Evolutionary conservation across 2,888 invertebrate genomes (phyloP).

Genomic region (Drosophila histrio): DNA sequence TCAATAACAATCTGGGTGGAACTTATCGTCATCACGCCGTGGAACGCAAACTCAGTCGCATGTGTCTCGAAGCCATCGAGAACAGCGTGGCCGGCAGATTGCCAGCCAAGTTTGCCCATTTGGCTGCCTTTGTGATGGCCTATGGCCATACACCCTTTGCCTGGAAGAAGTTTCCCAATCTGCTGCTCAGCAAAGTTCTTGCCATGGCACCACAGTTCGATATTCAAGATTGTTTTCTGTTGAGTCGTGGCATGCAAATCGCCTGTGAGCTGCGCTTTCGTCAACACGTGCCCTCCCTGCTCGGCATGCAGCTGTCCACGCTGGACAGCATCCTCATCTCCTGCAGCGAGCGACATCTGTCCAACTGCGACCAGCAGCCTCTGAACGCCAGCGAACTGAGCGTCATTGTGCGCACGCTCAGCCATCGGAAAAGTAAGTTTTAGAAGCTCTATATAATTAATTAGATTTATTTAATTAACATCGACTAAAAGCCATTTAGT

Average conservation of each 20-base stretch:
- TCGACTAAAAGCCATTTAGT: too few species aligned
- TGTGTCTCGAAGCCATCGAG: constrained; percentile 82
- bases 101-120: constrained; percentile 83
- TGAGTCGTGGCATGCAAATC: constrained; percentile 85
- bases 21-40: constrained; percentile 85
- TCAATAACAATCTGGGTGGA: constrained; percentile 85
- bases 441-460: too few species aligned
- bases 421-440: constrained; percentile 78
- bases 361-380: constrained; percentile 48
- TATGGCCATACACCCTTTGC: constrained; percentile 83
- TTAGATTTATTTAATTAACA: too few species aligned
- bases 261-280: constrained; percentile 82
- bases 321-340: constrained; percentile 80
- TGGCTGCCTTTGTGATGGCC: constrained; percentile 84
- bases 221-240: constrained; percentile 82
- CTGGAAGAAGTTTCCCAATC: constrained; percentile 81
- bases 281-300: constrained; percentile 60
- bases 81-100: constrained; percentile 80
- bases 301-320: constrained; percentile 72
- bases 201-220: constrained; percentile 84
- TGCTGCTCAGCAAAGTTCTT: constrained; percentile 82
- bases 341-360: constrained; percentile 81
- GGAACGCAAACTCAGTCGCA: constrained; percentile 83
- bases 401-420: constrained; percentile 79
- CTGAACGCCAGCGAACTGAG: constrained; percentile 76